Conservation (phyloP, 23 tunicate species). For the Styela plicata region DNA sequence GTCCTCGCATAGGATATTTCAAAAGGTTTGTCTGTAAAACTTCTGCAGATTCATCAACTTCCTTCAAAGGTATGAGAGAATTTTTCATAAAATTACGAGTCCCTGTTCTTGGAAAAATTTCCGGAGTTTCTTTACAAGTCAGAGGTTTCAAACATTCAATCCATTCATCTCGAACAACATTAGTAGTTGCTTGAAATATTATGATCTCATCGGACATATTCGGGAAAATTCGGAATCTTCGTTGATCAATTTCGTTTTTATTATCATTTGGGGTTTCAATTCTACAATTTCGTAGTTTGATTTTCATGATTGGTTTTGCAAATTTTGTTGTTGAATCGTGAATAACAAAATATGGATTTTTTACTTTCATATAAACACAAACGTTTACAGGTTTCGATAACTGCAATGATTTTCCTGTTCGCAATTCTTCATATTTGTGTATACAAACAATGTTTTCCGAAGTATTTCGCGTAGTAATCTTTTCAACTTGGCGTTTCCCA, state of each 20-base stretch:
- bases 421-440: neutral
- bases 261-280: neutral
- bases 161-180: slow-evolving; percentile 61
- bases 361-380: slow-evolving; percentile 68
- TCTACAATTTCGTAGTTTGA: slow-evolving; percentile 35
- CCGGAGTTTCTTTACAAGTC: slow-evolving; percentile 3
- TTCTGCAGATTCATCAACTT: slow-evolving; percentile 17
- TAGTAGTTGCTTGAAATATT: slow-evolving; percentile 30
- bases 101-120: neutral
- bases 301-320: slow-evolving; percentile 56
- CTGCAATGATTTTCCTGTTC: neutral
- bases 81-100: neutral
- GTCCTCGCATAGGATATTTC: slow-evolving; percentile 45
- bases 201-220: slow-evolving; percentile 51
- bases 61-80: slow-evolving; percentile 16
- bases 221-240: slow-evolving; percentile 39
- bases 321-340: slow-evolving; percentile 69
- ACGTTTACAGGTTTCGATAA: slow-evolving; percentile 49
- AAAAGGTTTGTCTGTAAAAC: slow-evolving; percentile 8
- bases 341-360: slow-evolving; percentile 60
- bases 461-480: too few species aligned
- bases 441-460: too few species aligned
- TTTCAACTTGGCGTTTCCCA: neutral
- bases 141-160: slow-evolving; percentile 25
- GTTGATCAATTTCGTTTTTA: slow-evolving; percentile 9